Percentiles rank a stretch among this genome's conserved stretches.
phyloP scores from a whole-genome alignment of 2,113 vertebrate species.

The Psophia crepitans region DNA sequence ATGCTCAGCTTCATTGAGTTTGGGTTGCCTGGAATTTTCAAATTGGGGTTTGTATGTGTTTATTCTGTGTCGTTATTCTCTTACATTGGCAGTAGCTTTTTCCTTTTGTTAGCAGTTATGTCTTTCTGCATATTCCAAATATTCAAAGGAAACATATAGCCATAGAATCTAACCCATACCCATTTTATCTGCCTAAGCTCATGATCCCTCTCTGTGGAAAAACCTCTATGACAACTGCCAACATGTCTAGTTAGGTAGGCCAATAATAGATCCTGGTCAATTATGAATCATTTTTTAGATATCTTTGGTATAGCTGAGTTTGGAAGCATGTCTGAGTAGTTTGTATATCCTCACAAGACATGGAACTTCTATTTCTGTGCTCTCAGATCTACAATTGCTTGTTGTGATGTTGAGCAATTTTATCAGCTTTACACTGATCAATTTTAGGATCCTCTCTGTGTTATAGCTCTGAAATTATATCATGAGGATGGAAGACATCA shows the following conservation, averaged over 20 bases:
- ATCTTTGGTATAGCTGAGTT: neutral
- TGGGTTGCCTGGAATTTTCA: neutral
- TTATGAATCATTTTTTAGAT: neutral
- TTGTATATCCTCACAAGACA: neutral
- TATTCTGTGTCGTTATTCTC: neutral
- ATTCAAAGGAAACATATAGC: neutral
- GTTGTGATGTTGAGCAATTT: neutral
- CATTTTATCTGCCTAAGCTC: neutral
- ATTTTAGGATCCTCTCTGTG: neutral
- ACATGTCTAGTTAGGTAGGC: neutral
- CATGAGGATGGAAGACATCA: neutral
- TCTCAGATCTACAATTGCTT: neutral
- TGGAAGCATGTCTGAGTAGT: neutral
- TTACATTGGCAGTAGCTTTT: neutral
- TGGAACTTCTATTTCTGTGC: neutral
- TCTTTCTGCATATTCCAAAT: neutral
- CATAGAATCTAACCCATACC: neutral
- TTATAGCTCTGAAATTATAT: neutral
- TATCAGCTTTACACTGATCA: neutral
- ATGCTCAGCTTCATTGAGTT: neutral
- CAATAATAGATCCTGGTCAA: neutral
- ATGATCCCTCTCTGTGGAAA: neutral
- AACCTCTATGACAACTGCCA: neutral
- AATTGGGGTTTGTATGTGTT: rapidly evolving
- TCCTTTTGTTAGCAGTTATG: neutral